Evolutionary conservation across 2,113 vertebrate species (phyloP).

Genomic region (Collichthys lucidus): DNA sequence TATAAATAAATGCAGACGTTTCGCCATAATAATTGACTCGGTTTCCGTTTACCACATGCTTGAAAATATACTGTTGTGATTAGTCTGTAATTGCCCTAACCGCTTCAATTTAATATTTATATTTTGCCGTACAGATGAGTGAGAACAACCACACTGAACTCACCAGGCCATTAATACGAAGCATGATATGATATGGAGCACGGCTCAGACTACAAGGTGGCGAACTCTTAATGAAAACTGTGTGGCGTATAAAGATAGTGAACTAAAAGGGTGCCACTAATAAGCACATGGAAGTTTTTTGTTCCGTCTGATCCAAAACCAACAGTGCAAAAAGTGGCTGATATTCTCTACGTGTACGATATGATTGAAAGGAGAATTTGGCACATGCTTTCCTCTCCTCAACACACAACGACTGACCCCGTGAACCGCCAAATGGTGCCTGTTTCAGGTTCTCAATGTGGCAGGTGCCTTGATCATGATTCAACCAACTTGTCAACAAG

Average conservation of each 20-base stretch:
- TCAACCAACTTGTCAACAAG: conserved; percentile 84
- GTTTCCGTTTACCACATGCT: not conserved
- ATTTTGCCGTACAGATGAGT: conserved; percentile 63
- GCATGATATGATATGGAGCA: no score
- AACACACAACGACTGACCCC: conserved; percentile 75
- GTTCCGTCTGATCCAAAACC: conserved; percentile 53
- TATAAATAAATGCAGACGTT: conserved; percentile 34
- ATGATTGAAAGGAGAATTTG: conserved; percentile 81
- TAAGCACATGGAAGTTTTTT: conserved; percentile 44
- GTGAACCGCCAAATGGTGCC: conserved; percentile 84
- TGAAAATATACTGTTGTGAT: conserved; percentile 48
- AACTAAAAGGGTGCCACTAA: conserved; percentile 35
- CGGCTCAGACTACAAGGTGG: conserved; percentile 33
- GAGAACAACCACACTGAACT: conserved; percentile 64
- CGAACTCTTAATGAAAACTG: conserved; percentile 49
- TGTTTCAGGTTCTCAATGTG: conserved; percentile 83
- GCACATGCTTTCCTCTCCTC: conserved; percentile 64
- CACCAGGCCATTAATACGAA: conserved; percentile 75
- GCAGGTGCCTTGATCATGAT: conserved; percentile 84
- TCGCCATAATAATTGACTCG: conserved; percentile 28
- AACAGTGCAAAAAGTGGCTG: conserved; percentile 47
- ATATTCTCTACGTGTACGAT: conserved; percentile 42
- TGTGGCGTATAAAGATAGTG: conserved; percentile 5
- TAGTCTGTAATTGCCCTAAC: conserved; percentile 63
- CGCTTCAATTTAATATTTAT: conserved; percentile 60